A percentile compares a stretch with the other conserved stretches of the same genome.
Evolutionary conservation across 2,113 vertebrate genomes (phyloP).

Genomic region (Perccottus glenii): DNA sequence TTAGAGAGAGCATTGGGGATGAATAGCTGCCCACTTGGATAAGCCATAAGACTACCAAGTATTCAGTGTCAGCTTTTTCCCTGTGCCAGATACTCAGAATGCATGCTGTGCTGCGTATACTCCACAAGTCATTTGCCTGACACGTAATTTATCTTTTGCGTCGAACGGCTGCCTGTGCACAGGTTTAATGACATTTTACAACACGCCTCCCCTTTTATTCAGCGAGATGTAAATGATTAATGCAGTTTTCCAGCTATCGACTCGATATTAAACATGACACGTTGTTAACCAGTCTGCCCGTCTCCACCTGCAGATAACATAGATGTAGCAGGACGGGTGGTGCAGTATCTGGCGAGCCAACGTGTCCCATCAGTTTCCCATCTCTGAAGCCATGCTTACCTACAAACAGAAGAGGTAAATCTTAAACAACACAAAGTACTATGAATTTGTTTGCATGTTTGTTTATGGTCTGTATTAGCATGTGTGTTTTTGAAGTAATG

Average conservation of each 20-base stretch:
- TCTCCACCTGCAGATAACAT: slow-evolving; percentile 65
- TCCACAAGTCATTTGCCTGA: slow-evolving; percentile 21
- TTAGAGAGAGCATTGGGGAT: too few species aligned
- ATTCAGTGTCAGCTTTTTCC: neutral
- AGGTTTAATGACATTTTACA: slow-evolving; percentile 42
- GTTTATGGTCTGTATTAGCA: slow-evolving; percentile 20
- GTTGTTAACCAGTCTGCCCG: slow-evolving; percentile 22
- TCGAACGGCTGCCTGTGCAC: slow-evolving; percentile 26
- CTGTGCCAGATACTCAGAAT: slow-evolving; percentile 14
- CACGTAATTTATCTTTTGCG: slow-evolving; percentile 26
- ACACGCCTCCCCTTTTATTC: slow-evolving; percentile 19
- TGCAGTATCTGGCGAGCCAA: slow-evolving; percentile 78
- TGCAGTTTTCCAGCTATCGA: slow-evolving; percentile 13
- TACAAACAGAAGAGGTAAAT: slow-evolving; percentile 78
- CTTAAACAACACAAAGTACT: neutral
- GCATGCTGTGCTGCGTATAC: neutral
- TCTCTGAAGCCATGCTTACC: slow-evolving; percentile 87
- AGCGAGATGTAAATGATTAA: slow-evolving; percentile 39
- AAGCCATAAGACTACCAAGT: too few species aligned
- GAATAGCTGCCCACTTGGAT: neutral
- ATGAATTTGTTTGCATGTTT: slow-evolving; percentile 17
- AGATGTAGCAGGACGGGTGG: slow-evolving; percentile 69
- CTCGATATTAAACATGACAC: slow-evolving; percentile 3
- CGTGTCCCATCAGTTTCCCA: slow-evolving; percentile 84
- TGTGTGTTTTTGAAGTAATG: slow-evolving; percentile 9